These are phyloP conservation scores for Seira ritae DNA, from an alignment of 2,888 invertebrate genomes.

Conservation along the genomic window DNA sequence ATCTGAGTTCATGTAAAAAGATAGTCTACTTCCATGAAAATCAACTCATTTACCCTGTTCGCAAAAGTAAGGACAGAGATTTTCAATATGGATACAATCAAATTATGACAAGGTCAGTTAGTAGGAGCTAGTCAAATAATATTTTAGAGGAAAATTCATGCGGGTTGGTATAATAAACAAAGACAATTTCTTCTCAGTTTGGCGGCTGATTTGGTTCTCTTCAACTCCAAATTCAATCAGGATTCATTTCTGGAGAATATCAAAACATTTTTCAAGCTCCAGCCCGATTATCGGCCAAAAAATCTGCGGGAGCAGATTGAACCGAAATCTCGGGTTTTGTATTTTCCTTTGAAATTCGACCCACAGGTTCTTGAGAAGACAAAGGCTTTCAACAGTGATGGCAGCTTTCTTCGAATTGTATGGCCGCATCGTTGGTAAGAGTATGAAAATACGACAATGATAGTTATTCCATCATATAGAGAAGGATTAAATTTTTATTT, in stretches of 20 bases:
- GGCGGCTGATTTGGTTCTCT: constrained; percentile 82
- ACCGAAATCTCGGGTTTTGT: constrained; percentile 81
- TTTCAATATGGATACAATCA: constrained; percentile 87
- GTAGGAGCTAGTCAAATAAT: not conserved
- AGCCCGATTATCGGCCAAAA: constrained; percentile 82
- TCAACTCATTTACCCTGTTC: constrained; percentile 84
- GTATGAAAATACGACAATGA: constrained; percentile 2
- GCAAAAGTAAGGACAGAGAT: constrained; percentile 82
- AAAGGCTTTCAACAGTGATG: not conserved
- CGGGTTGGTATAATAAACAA: constrained; percentile 1
- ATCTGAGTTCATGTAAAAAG: constrained; percentile 80
- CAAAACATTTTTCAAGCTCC: constrained; percentile 80
- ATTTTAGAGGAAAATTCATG: constrained; percentile 28
- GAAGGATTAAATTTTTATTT: too few relatives aligned
- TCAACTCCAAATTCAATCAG: constrained; percentile 84
- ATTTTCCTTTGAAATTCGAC: constrained; percentile 80
- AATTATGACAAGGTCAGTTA: constrained; percentile 81
- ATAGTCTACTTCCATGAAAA: constrained; percentile 88
- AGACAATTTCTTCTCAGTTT: constrained; percentile 76
- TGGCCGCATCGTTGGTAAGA: constrained; percentile 85
- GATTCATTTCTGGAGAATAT: constrained; percentile 82
- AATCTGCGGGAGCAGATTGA: constrained; percentile 78
- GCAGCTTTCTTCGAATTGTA: constrained; percentile 78
- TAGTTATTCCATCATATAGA: not conserved
- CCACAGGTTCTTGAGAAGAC: not conserved